Conservation (phyloP, 2,113 vertebrate species). For the Ailurus styani region DNA sequence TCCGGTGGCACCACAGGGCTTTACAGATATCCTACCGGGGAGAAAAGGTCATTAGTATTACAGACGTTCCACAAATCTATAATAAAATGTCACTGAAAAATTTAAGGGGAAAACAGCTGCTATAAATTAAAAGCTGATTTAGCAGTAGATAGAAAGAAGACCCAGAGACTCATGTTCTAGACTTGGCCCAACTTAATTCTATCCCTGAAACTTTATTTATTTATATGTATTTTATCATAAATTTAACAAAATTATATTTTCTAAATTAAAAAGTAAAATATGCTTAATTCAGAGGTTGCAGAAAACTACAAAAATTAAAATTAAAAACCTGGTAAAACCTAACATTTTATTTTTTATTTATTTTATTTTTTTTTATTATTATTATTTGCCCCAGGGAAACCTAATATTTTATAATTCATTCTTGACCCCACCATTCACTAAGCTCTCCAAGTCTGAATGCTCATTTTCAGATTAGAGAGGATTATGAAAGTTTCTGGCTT, state of each 20-base stretch:
- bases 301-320: not conserved
- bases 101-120: not conserved
- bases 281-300: not conserved
- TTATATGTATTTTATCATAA: not conserved
- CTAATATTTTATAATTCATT: not conserved
- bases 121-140: not conserved
- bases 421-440: not conserved
- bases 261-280: not conserved
- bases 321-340: not conserved
- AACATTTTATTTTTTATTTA: not conserved
- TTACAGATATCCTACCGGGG: conserved; percentile 91
- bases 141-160: not conserved
- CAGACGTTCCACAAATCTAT: accelerated
- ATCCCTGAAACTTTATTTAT: not conserved
- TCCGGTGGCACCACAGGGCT: conserved; percentile 93
- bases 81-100: not conserved
- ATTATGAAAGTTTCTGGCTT: not conserved
- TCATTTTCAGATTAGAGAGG: not conserved
- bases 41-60: not conserved
- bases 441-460: not conserved
- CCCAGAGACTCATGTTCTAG: not conserved
- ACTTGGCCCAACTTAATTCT: not conserved
- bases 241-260: not conserved
- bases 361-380: no score
- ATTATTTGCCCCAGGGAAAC: no score